Conservation (phyloP, 2,113 vertebrate genomes). For the Bufo gargarizans region DNA sequence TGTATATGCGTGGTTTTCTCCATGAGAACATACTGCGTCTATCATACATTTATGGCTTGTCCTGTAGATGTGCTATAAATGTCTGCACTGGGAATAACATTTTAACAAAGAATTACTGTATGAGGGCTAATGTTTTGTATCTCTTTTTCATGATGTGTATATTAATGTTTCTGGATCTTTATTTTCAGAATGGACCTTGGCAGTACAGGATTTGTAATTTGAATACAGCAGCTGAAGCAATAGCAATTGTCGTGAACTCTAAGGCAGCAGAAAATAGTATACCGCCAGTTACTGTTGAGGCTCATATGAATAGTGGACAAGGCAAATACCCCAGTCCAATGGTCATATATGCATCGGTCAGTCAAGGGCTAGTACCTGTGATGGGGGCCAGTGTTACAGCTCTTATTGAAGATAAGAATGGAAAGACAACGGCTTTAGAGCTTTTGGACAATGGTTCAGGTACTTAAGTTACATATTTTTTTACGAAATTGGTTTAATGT, state of each 20-base stretch:
- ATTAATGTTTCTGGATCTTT: constrained; percentile 6
- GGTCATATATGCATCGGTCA: constrained; percentile 71
- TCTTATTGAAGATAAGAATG: constrained; percentile 62
- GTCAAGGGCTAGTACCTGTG: constrained; percentile 71
- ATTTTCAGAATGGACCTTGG: constrained; percentile 69
- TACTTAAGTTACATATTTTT: constrained; percentile 52
- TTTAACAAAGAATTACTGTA: no score
- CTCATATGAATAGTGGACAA: constrained; percentile 61
- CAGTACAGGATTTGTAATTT: constrained; percentile 66
- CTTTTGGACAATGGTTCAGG: constrained; percentile 74
- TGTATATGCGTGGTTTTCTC: no score
- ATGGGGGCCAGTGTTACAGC: constrained; percentile 69
- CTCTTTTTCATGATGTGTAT: background rate
- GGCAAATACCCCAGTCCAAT: constrained; percentile 60
- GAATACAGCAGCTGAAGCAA: constrained; percentile 33
- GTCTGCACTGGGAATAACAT: no score
- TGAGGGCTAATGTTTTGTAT: background rate
- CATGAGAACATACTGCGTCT: no score
- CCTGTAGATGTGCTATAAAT: no score
- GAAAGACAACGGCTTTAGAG: constrained; percentile 46
- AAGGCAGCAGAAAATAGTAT: constrained; percentile 59
- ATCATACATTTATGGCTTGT: no score
- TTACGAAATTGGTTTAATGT: no score
- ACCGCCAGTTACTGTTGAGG: constrained; percentile 63
- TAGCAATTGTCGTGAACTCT: constrained; percentile 67